phyloP scores from a whole-genome alignment of 2,888 invertebrate species.

The Hemistola chrysoprasaria region DNA sequence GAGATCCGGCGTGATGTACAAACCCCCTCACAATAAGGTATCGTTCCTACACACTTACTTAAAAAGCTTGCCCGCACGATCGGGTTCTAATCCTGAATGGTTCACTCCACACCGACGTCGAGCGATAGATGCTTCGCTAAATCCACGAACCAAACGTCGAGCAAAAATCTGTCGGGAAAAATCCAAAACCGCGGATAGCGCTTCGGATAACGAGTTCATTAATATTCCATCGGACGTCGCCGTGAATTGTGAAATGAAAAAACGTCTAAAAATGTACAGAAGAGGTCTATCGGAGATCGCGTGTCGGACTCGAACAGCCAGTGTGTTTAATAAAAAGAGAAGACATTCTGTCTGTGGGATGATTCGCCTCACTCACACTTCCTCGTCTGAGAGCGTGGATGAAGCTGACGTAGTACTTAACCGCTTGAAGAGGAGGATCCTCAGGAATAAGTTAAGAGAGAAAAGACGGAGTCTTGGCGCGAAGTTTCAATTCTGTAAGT shows the following conservation, averaged over 20 bases:
- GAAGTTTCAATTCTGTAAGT: constrained; percentile 64
- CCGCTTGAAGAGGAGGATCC: constrained; percentile 75
- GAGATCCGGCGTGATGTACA: constrained; percentile 64
- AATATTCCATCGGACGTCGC: constrained; percentile 68
- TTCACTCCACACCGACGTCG: constrained; percentile 56
- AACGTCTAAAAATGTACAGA: constrained; percentile 76
- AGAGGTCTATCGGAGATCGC: constrained; percentile 74
- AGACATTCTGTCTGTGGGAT: constrained; percentile 65
- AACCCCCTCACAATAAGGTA: constrained; percentile 70
- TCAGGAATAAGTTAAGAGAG: constrained; percentile 74
- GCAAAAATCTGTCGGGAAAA: constrained; percentile 47
- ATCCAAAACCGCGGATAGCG: constrained; percentile 50
- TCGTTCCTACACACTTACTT: constrained; percentile 77
- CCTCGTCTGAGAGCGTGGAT: constrained; percentile 78
- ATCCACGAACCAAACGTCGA: constrained; percentile 42
- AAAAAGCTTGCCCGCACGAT: constrained; percentile 72
- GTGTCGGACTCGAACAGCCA: constrained; percentile 43
- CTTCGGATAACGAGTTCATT: constrained; percentile 65
- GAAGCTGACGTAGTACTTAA: constrained; percentile 76
- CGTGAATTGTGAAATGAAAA: constrained; percentile 72
- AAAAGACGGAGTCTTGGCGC: constrained; percentile 62
- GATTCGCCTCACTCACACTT: constrained; percentile 54
- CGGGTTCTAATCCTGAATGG: constrained; percentile 70
- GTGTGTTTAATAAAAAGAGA: constrained; percentile 55
- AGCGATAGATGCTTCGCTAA: constrained; percentile 51